phyloP scores from a whole-genome alignment of 1,140 invertebrate species.

The Sinonovacula constricta region DNA sequence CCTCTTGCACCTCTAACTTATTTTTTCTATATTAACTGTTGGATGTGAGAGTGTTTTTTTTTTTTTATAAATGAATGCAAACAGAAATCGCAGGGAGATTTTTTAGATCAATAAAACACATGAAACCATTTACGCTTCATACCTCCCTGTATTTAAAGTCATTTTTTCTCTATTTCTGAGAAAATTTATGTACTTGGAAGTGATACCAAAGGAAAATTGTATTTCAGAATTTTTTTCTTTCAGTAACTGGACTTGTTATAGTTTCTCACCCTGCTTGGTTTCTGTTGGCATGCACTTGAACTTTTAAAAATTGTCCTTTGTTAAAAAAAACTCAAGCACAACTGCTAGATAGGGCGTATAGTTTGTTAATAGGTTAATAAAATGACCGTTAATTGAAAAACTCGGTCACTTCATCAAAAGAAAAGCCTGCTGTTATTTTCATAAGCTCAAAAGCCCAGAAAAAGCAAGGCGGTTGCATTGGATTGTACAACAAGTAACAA shows the following conservation, averaged over 20 bases:
- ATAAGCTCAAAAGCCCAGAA: too few species aligned
- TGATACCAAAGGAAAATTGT: slow-evolving; percentile 11
- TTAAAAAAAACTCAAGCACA: too few species aligned
- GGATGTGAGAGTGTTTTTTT: slow-evolving; percentile 36
- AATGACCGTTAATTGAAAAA: too few species aligned
- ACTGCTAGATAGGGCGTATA: too few species aligned
- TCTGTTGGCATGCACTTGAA: slow-evolving; percentile 53
- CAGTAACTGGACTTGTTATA: slow-evolving; percentile 47
- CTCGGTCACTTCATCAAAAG: too few species aligned
- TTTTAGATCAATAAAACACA: slow-evolving; percentile 44
- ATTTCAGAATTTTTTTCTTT: background rate
- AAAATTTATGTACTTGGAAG: slow-evolving; percentile 50
- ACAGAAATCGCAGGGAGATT: slow-evolving; percentile 55
- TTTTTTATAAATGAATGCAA: slow-evolving; percentile 52
- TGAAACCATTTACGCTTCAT: slow-evolving; percentile 37
- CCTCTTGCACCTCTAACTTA: too few species aligned
- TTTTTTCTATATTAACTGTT: too few species aligned
- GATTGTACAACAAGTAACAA: background rate
- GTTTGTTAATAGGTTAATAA: too few species aligned
- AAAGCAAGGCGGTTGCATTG: too few species aligned
- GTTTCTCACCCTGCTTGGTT: slow-evolving; percentile 56
- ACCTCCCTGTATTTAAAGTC: slow-evolving; percentile 27
- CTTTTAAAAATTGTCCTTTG: too few species aligned
- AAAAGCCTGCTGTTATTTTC: too few species aligned
- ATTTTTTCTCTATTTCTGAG: too few species aligned